Evolutionary conservation across 1,140 invertebrate genomes (phyloP), one percentile per base, ranked within the genome.

Genomic region (Atta colombica): DNA sequence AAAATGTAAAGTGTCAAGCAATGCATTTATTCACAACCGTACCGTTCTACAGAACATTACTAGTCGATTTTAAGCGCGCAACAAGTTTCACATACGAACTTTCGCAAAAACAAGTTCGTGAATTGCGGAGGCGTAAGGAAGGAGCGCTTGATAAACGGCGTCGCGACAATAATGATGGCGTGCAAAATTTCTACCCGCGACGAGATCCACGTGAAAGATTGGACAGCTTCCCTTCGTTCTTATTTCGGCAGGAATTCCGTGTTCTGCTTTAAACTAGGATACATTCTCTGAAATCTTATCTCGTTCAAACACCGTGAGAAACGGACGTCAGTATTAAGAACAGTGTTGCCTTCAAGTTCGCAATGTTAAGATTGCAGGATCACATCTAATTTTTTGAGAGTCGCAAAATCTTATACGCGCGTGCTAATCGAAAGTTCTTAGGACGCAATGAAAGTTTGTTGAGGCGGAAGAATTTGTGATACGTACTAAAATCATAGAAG

Each of bases 211-310:
- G 35, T 51, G n/a, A 18, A 10, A 53, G 39, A 60, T 81, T 60
- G 66, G 21, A 60, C 21, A 21, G 7, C 65, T 35, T 10, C 25
- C 7, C 18, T 31, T 72, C 21, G 16, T 82, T 16, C 21, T 45
- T 61, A 82, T 63, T 82, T 74, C 25, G 68, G 21, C 18, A 61
- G 25, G 49, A 74, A 82, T 74, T 82, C 80, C 55, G 49, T 58
- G 53, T 72, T 3, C 68, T 21, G 31, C 53, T 60, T 82, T 61
- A 74, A 82, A 49, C 25, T 25, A 31, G 39, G 39, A 74, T 45
- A 82, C 18, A 74, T 60, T 39, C 53, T 72, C 25, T 18, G 31
- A 31, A 21, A 16, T 28, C 18, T 12, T n/a, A 69, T 72, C 49
- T 74, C 18, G 21, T 14, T 74, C n/a, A 72, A 61, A 61, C 68